Conservation (phyloP, 1,140 invertebrate species). For the Drosophila sturtevanti region DNA sequence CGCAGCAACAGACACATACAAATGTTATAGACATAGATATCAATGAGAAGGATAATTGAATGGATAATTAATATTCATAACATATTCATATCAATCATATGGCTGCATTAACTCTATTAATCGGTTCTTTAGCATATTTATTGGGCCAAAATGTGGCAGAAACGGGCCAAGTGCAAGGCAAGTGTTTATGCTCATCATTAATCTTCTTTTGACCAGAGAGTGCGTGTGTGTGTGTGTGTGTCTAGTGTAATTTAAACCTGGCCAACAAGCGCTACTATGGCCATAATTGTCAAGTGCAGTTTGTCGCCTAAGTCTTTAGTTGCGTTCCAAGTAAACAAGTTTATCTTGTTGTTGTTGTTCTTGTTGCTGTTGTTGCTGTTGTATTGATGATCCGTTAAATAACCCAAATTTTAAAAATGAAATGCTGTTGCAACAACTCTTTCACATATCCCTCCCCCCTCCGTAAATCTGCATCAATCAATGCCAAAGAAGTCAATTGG, state of each 20-base stretch:
- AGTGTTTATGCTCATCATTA: slow-evolving; percentile 51
- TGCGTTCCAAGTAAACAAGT: slow-evolving; percentile 36
- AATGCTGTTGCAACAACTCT: slow-evolving; percentile 53
- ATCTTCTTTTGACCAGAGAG: slow-evolving; percentile 14
- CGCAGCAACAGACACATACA: not conserved
- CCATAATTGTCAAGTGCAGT: slow-evolving; percentile 47
- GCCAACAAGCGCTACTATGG: slow-evolving; percentile 22
- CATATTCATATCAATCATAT: not conserved
- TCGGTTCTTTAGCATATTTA: not conserved
- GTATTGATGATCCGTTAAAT: slow-evolving; percentile 70
- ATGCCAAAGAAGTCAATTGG: slow-evolving; percentile 40
- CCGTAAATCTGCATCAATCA: slow-evolving; percentile 30
- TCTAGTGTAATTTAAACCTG: slow-evolving; percentile 42
- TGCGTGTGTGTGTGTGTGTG: too few relatives aligned
- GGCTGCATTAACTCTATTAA: slow-evolving; percentile 13
- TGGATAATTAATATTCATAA: not conserved
- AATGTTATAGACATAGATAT: too few relatives aligned
- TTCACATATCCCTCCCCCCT: slow-evolving; percentile 44
- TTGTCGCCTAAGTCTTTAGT: slow-evolving; percentile 62
- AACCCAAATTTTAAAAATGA: slow-evolving; percentile 74
- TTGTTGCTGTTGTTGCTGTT: slow-evolving; percentile 21
- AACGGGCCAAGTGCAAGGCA: slow-evolving; percentile 66
- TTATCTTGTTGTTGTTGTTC: slow-evolving; percentile 31
- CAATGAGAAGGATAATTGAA: slow-evolving; percentile 5
- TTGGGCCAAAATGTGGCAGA: slow-evolving; percentile 32